phyloP scores from a whole-genome alignment of 2,797 vertebrate species.

The Darevskia nairensis region DNA sequence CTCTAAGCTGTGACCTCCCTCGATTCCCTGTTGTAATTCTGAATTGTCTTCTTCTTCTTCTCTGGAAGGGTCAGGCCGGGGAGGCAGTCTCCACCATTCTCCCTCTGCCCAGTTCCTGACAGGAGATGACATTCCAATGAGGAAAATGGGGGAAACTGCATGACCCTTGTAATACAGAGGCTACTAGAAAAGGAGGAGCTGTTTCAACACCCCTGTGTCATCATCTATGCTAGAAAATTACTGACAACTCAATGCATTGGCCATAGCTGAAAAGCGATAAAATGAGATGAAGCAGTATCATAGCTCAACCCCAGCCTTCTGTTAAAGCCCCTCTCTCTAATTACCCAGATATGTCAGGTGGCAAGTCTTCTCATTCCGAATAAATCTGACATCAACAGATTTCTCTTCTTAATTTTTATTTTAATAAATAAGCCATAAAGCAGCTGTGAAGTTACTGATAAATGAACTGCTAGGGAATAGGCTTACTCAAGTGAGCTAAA shows the following conservation, averaged over 20 bases:
- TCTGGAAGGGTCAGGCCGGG: too few relatives aligned
- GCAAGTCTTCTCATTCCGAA: conserved; percentile 51
- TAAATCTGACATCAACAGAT: conserved; percentile 65
- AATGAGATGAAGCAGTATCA: conserved; percentile 6
- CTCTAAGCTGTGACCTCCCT: too few relatives aligned
- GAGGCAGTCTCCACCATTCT: too few relatives aligned
- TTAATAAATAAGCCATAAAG: conserved; percentile 61
- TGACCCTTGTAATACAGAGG: not conserved
- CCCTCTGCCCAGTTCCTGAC: too few relatives aligned
- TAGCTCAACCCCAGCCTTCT: conserved; percentile 52
- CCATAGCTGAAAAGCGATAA: conserved; percentile 50
- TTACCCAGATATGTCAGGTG: conserved; percentile 53
- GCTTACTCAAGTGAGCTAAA: conserved; percentile 69
- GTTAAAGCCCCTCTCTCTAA: conserved; percentile 40
- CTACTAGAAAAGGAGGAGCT: conserved; percentile 18
- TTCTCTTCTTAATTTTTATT: conserved; percentile 62
- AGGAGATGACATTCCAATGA: not conserved
- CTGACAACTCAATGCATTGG: conserved; percentile 1
- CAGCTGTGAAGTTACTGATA: conserved; percentile 68
- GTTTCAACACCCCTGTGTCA: conserved; percentile 34
- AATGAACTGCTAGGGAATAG: conserved; percentile 61
- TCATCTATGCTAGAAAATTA: not conserved
- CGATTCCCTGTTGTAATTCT: too few relatives aligned
- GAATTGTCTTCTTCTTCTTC: too few relatives aligned
- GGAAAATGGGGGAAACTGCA: not conserved